These are phyloP conservation scores for Umimayanthus chanpuru DNA, from an alignment of 92 coral and sea anemone species.

Conservation along the genomic window DNA sequence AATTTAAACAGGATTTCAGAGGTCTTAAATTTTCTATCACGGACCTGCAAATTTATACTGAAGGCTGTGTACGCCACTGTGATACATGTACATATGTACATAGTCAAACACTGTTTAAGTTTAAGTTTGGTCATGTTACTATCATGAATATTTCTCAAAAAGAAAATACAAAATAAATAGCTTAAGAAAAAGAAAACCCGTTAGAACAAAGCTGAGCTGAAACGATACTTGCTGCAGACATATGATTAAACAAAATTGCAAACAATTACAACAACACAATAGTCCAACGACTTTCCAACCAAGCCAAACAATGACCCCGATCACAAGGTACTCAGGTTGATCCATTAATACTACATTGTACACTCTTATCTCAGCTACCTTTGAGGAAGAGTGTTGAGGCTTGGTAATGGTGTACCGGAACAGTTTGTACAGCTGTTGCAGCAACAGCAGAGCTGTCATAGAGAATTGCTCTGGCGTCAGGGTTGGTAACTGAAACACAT, in stretches of 20 bases:
- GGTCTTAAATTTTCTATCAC: too few relatives aligned
- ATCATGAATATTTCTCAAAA: too few relatives aligned
- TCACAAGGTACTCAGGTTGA: background rate
- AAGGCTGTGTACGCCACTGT: too few relatives aligned
- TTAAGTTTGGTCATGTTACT: background rate
- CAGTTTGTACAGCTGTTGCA: slow-evolving; percentile 89
- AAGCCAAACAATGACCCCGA: background rate
- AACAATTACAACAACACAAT: background rate
- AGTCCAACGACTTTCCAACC: background rate
- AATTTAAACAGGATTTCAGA: too few relatives aligned
- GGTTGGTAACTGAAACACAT: slow-evolving; percentile 77
- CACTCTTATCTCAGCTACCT: slow-evolving; percentile 36
- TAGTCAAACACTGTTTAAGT: too few relatives aligned
- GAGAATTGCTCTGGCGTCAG: slow-evolving; percentile 85
- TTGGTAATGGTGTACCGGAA: slow-evolving; percentile 74
- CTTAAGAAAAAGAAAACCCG: background rate
- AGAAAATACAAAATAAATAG: background rate
- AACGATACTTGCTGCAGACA: background rate
- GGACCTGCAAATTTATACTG: too few relatives aligned
- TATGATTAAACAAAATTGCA: background rate
- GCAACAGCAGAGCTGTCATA: slow-evolving; percentile 89
- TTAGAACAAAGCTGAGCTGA: background rate
- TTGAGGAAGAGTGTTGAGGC: slow-evolving; percentile 52
- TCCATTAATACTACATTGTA: background rate
- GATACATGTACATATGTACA: too few relatives aligned